Percentiles rank a stretch among this genome's conserved stretches.
phyloP scores from a whole-genome alignment of 2,113 vertebrate species.

The Polypterus senegalus region DNA sequence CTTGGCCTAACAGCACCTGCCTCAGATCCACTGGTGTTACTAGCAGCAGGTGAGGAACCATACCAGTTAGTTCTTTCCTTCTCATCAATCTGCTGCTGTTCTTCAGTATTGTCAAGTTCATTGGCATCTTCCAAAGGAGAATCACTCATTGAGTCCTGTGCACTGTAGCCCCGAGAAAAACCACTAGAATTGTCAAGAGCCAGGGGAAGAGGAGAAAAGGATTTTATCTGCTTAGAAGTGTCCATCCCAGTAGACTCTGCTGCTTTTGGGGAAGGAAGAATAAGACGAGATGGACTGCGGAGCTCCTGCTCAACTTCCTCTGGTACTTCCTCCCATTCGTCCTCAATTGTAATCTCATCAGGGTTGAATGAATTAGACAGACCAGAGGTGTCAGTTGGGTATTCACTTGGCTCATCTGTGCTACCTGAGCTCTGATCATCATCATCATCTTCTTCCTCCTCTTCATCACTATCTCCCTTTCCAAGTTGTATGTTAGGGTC shows the following conservation, averaged over 20 bases:
- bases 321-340: constrained; percentile 68
- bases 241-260: constrained; percentile 17
- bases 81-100: constrained; percentile 22
- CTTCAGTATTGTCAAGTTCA: constrained; percentile 30
- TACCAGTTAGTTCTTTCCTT: constrained; percentile 22
- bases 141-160: constrained; percentile 34
- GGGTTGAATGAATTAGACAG: constrained; percentile 75
- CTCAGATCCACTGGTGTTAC: too few relatives aligned
- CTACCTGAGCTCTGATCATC: constrained; percentile 55
- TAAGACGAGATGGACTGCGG: constrained; percentile 32
- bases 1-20: constrained; percentile 30
- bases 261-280: constrained; percentile 39
- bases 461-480: constrained; percentile 37
- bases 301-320: constrained; percentile 23
- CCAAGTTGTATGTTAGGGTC: constrained; percentile 68
- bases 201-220: too few relatives aligned
- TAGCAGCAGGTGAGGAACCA: too few relatives aligned
- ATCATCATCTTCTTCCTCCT: constrained; percentile 50
- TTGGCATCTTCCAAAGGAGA: constrained; percentile 42
- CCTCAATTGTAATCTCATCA: constrained; percentile 86
- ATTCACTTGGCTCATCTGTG: constrained; percentile 73
- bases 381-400: constrained; percentile 71
- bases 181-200: not conserved
- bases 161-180: constrained; percentile 54
- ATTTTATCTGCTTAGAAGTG: too few relatives aligned